Evolutionary conservation across 2,888 invertebrate genomes (phyloP).

Genomic region (Mermis nigrescens): DNA sequence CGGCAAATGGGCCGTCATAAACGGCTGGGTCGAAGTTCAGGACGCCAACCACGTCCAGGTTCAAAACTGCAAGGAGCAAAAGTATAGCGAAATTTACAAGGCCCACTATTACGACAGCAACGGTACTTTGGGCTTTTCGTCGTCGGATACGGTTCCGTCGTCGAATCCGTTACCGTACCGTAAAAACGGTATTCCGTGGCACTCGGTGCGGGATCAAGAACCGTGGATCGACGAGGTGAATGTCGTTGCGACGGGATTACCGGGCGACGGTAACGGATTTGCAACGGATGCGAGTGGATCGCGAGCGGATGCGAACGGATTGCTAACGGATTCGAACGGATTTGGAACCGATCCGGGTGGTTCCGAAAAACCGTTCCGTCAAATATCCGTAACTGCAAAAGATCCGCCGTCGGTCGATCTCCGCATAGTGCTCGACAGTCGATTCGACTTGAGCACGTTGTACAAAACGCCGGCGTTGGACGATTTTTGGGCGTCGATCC

Average conservation of each 20-base stretch:
- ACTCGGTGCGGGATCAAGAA: background rate
- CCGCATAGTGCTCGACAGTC: background rate
- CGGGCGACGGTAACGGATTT: background rate
- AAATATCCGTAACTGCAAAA: background rate
- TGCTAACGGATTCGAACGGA: too few relatives aligned
- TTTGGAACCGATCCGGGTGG: too few relatives aligned
- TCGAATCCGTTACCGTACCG: background rate
- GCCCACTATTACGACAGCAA: constrained; percentile 5
- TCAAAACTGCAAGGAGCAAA: constrained; percentile 10
- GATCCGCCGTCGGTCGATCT: background rate
- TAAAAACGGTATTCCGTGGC: background rate
- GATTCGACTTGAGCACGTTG: background rate
- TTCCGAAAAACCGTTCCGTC: background rate
- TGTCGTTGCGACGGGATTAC: background rate
- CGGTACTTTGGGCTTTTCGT: too few relatives aligned
- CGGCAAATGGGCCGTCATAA: constrained; percentile 1
- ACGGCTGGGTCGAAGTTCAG: constrained; percentile 6
- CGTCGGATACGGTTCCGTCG: background rate
- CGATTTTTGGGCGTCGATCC: constrained; percentile 21
- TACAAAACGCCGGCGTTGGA: background rate
- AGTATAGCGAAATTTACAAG: constrained; percentile 7
- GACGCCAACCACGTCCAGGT: constrained; percentile 10
- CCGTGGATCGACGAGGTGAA: background rate
- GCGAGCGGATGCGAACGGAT: background rate
- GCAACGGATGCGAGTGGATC: too few relatives aligned